Percentiles rank a stretch among this genome's conserved stretches.
Conservation (phyloP, 2,888 invertebrate genomes). For the Calliopum simillimum region DNA sequence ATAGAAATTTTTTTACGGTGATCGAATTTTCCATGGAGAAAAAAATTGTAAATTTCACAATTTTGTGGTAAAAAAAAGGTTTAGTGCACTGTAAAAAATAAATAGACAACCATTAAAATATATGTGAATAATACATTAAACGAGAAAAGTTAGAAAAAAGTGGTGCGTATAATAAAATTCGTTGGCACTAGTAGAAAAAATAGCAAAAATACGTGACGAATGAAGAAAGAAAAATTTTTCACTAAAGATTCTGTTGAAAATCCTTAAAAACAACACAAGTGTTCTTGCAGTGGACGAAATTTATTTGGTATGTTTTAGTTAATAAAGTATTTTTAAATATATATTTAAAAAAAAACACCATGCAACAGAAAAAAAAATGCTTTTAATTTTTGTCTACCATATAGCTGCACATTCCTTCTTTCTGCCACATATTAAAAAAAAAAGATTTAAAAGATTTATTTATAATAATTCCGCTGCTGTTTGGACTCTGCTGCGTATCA, state of each 20-base stretch:
- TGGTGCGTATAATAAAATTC: neutral
- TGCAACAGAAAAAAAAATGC: too few species aligned
- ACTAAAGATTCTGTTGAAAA: neutral
- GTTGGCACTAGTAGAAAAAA: neutral
- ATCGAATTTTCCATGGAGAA: conserved; percentile 13
- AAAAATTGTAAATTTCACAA: conserved; percentile 17
- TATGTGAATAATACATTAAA: neutral
- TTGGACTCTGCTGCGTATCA: too few species aligned
- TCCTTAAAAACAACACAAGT: neutral
- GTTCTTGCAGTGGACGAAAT: neutral
- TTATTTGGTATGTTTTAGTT: conserved; percentile 11
- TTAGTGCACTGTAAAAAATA: neutral
- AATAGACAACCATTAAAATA: neutral
- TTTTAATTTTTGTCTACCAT: too few species aligned
- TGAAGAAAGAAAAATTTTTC: conserved; percentile 4
- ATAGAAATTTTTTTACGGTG: conserved; percentile 5
- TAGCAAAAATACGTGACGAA: conserved; percentile 13
- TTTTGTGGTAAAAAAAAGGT: conserved; percentile 8
- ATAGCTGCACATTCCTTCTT: neutral
- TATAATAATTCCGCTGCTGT: too few species aligned
- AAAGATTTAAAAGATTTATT: too few species aligned
- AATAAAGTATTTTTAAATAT: too few species aligned
- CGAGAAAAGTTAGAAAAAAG: neutral
- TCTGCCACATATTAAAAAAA: too few species aligned
- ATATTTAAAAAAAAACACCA: too few species aligned